Conservation (phyloP, 2,797 vertebrate species). For the Pristis pectinata region DNA sequence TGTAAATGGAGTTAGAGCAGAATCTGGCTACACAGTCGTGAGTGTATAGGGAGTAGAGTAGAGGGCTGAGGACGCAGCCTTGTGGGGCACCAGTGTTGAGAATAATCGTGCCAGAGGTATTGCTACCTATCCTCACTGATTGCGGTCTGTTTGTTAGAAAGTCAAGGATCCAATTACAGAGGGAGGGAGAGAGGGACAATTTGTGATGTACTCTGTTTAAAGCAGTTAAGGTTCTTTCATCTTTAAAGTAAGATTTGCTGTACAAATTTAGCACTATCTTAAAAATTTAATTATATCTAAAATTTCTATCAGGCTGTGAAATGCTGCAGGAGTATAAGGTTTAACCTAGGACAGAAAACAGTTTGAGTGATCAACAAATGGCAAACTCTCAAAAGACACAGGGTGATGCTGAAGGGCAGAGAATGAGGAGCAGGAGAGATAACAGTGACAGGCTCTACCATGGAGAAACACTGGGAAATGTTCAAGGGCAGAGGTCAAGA, state of each 20-base stretch:
- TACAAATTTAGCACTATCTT: background rate
- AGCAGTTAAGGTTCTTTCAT: background rate
- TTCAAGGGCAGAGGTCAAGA: background rate
- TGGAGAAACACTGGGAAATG: background rate
- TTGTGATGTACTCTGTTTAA: background rate
- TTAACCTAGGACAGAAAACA: background rate
- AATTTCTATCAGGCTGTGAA: background rate
- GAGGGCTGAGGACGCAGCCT: too few species aligned
- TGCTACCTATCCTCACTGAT: too few species aligned
- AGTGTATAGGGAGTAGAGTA: too few species aligned
- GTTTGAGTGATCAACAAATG: background rate
- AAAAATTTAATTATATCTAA: background rate
- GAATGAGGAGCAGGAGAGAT: background rate
- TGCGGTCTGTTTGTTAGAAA: too few species aligned
- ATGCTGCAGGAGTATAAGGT: background rate
- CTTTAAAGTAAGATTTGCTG: background rate
- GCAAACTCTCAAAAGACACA: background rate
- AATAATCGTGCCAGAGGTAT: too few species aligned
- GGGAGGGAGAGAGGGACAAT: background rate
- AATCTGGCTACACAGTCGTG: too few species aligned
- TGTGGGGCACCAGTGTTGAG: too few species aligned
- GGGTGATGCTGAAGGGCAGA: background rate
- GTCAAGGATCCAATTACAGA: too few species aligned
- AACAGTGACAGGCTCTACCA: background rate
- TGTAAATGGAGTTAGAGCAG: too few species aligned